Base-by-base conservation (phyloP, 2,797 vertebrate species). In the Petrocephalus sullivani region DNA sequence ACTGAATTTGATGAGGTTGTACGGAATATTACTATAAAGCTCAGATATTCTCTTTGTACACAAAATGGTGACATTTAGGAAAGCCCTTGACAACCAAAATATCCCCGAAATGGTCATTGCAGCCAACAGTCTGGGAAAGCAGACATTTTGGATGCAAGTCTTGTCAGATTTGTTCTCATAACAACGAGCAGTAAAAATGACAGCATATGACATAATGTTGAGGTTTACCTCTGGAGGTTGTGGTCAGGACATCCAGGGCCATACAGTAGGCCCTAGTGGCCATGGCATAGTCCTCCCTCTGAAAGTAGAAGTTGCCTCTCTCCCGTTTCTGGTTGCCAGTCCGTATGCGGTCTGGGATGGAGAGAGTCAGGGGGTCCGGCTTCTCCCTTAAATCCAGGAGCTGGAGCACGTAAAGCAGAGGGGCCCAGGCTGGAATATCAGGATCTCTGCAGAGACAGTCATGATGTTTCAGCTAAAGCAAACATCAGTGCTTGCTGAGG, bases 251-350 rank as follows among this genome's bases (percentile, higher is more conserved):
- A 67, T 96, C 95, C 91, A 96, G 94, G 14, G 96, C 96, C 92
- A 96, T 95, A 71, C 93, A 93, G 90, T 97, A 98, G 88, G 95
- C 96, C 58, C 92, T 93, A 61, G 95, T 93, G 21, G 96, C 96
- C 89, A 93, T 92, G 90, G 90, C 87, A 91, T 95, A 96, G 88
- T 97, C 96, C 87, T 96, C 95, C 89, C 96, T 95, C 88, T 96
- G 94, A 93, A 97, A 98, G 92, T 96, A 95, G 91, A 96, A 96
- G 94, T 97, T 97, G 84, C 97, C 96, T 56, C 96, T 94, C 90
- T 97, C 96, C 87, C 96, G 93, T 89, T 97, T 96, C 93, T 96
- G 95, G 90, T 96, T 95, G 90, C 95, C 96, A 51, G 96, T 95
- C 89, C 95, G 92, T 89, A 98, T 96, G 87, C 96, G 94, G 91